These are phyloP conservation scores for Pelagia noctiluca DNA, from an alignment of 30 jellyfish, hydroid and myxozoan species.

Conservation along the genomic window DNA sequence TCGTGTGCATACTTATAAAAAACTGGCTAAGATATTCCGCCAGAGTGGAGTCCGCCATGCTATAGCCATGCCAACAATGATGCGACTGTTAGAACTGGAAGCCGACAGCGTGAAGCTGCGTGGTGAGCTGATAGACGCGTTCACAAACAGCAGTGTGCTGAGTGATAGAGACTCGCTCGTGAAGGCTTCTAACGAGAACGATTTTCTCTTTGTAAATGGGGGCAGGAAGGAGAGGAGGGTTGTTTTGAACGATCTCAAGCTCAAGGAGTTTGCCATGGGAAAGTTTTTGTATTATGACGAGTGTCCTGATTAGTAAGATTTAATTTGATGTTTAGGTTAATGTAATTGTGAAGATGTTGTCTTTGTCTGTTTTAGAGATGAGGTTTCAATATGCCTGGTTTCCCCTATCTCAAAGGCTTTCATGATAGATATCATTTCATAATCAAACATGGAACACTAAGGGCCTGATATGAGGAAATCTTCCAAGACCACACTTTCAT, in stretches of 20 bases:
- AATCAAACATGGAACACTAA: too few species aligned
- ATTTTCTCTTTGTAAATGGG: conserved; percentile 69
- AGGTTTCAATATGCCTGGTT: background rate
- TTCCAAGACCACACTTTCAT: too few species aligned
- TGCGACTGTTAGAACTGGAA: conserved; percentile 65
- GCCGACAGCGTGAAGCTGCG: conserved; percentile 41
- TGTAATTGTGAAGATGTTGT: background rate
- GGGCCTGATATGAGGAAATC: too few species aligned
- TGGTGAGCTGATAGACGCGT: conserved; percentile 32
- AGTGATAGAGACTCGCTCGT: conserved; percentile 62
- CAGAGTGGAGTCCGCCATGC: conserved; percentile 96
- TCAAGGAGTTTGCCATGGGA: conserved; percentile 93
- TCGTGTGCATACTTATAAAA: conserved; percentile 29
- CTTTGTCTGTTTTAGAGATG: background rate
- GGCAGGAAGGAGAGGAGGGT: conserved; percentile 76
- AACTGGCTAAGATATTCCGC: conserved; percentile 80
- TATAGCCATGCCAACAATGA: conserved; percentile 87
- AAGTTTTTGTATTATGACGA: conserved; percentile 78
- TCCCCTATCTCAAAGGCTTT: too few species aligned
- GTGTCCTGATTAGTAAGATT: conserved; percentile 50
- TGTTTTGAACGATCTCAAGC: conserved; percentile 70
- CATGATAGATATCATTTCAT: too few species aligned
- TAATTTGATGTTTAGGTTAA: background rate
- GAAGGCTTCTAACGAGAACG: conserved; percentile 56
- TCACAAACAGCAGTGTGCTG: conserved; percentile 1